phyloP scores from a whole-genome alignment of 1,140 invertebrate species.

The Trichoplusia ni region DNA sequence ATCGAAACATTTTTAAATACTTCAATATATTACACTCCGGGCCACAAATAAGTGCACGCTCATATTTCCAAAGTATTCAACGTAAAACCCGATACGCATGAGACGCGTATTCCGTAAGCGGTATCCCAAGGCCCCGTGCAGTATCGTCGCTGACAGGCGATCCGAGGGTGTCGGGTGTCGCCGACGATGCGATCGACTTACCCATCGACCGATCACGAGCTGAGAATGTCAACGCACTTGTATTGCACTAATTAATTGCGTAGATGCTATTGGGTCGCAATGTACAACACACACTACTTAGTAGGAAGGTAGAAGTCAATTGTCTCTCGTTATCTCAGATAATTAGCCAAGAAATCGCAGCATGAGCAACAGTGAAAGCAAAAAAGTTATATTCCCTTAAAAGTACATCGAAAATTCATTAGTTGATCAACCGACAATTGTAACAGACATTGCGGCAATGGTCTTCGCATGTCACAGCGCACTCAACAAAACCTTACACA shows the following conservation, averaged over 20 bases:
- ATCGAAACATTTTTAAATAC: too few species aligned
- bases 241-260: conserved; percentile 40
- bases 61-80: conserved; percentile 44
- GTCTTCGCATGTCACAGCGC: conserved; percentile 54
- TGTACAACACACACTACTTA: not conserved
- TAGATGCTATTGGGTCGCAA: conserved; percentile 16
- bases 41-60: conserved; percentile 31
- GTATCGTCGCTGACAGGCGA: conserved; percentile 66
- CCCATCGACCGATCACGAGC: conserved; percentile 64
- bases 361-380: too few species aligned
- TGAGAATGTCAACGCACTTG: conserved; percentile 54
- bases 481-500: conserved; percentile 48
- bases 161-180: conserved; percentile 54
- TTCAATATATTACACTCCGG: conserved; percentile 8
- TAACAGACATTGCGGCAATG: conserved; percentile 45
- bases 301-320: too few species aligned
- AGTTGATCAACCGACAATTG: not conserved
- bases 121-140: conserved; percentile 58
- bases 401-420: not conserved
- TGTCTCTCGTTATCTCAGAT: too few species aligned
- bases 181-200: conserved; percentile 61
- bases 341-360: too few species aligned
- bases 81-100: conserved; percentile 60
- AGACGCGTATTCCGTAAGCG: conserved; percentile 65
- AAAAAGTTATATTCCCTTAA: not conserved